Evolutionary conservation across 2,113 vertebrate genomes (phyloP), one percentile per base, ranked within the genome.

Genomic region (Cercocebus atys): DNA sequence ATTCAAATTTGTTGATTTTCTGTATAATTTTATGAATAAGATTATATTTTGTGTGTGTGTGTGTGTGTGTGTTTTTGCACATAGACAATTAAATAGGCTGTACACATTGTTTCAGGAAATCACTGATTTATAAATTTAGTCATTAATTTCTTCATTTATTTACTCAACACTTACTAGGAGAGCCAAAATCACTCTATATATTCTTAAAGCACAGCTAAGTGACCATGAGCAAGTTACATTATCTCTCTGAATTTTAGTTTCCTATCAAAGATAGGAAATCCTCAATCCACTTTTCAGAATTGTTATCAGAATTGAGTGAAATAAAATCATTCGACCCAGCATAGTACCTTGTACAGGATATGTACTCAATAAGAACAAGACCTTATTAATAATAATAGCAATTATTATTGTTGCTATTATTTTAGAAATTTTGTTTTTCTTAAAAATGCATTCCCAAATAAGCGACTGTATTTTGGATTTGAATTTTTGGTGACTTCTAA

Each of bases 381-480:
- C 47, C 12, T 50, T 14, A 50, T 50, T 50, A 50, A 50, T 50
- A 50, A 14, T 50, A 50, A 50, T 14, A 86, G 12, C 35, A 40
- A 72, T 32, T 82, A 30, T 35, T 79, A 16, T 57, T 75, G 40
- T 13, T 73, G n/a, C 55, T 57, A 32, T 47, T 95, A 78, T 84
- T 92, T 72, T 78, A 79, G 82, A 38, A 90, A 66, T 72, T 93
- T 57, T 93, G 10, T 45, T 50, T 94, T 83, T 96, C 38, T 90
- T 84, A 79, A 88, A 70, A 52, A 92, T 70, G 23, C 52, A 38
- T 86, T 78, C 81, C 57, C 57, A 92, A 81, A 86, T 70, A 57
- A 86, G 72, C 11, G 50, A 47, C 11, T 90, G 5, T 47, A 32
- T 13, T 89, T 88, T 84, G n/a, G 57, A 76, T 68, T 18, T 88